Evolutionary conservation across 2,888 invertebrate genomes (phyloP).

Genomic region (Drosophila flavopinicola): DNA sequence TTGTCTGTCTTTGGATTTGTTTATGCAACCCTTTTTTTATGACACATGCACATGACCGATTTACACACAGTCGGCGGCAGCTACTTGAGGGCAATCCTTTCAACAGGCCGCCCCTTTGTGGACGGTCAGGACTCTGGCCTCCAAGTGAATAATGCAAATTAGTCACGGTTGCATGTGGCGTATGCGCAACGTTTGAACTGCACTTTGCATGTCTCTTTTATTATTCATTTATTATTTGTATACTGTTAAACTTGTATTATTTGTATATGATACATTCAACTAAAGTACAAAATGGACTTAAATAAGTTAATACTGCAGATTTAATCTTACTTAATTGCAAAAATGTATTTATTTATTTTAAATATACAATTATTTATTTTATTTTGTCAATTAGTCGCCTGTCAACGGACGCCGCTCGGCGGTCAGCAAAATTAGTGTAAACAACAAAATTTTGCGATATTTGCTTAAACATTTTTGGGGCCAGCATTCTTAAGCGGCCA

Average conservation of each 20-base stretch:
- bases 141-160: slow-evolving; percentile 52
- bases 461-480: slow-evolving; percentile 69
- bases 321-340: no score
- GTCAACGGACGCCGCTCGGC: slow-evolving; percentile 38
- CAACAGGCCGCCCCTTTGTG: slow-evolving; percentile 40
- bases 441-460: slow-evolving; percentile 45
- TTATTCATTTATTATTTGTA: no score
- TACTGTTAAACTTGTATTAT: no score
- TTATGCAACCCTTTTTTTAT: slow-evolving; percentile 63
- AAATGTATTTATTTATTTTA: no score
- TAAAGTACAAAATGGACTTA: no score
- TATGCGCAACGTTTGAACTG: slow-evolving; percentile 70
- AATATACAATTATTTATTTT: no score
- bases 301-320: no score
- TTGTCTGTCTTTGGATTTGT: slow-evolving; percentile 53
- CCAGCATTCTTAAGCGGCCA: slow-evolving; percentile 73
- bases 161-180: slow-evolving; percentile 56
- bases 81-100: slow-evolving; percentile 66
- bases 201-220: no score
- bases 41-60: slow-evolving; percentile 40
- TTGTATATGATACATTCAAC: no score
- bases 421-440: slow-evolving; percentile 31
- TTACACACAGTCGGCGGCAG: slow-evolving; percentile 27
- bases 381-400: slow-evolving; percentile 65
- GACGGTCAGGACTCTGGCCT: background rate